Conservation (phyloP, 2,888 invertebrate species). For the Campaea margaritaria region DNA sequence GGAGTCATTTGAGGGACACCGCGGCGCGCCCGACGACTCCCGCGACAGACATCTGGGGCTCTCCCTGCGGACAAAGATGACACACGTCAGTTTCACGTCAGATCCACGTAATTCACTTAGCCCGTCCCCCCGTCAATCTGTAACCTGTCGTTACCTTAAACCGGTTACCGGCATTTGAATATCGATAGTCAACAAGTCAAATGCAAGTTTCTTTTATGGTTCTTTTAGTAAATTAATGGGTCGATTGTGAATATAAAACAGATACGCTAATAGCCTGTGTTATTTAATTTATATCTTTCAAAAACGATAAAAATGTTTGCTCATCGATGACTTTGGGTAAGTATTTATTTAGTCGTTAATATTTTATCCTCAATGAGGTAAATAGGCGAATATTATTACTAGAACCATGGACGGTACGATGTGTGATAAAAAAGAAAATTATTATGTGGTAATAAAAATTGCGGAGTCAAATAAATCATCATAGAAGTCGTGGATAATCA, state of each 20-base stretch:
- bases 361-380: slow-evolving; percentile 23
- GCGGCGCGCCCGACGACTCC: slow-evolving; percentile 90
- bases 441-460: neutral
- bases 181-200: slow-evolving; percentile 55
- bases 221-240: slow-evolving; percentile 52
- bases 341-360: slow-evolving; percentile 14
- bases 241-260: slow-evolving; percentile 52
- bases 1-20: slow-evolving; percentile 92
- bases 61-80: slow-evolving; percentile 88
- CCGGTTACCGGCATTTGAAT: slow-evolving; percentile 60
- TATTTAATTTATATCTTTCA: slow-evolving; percentile 34
- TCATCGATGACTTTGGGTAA: slow-evolving; percentile 19
- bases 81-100: slow-evolving; percentile 55
- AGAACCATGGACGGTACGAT: slow-evolving; percentile 23
- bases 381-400: slow-evolving; percentile 46
- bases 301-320: slow-evolving; percentile 31
- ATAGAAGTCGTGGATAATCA: slow-evolving; percentile 41
- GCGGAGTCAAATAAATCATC: slow-evolving; percentile 41
- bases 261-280: slow-evolving; percentile 37
- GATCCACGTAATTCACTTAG: slow-evolving; percentile 56
- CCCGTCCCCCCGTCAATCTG: slow-evolving; percentile 37
- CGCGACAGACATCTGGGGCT: slow-evolving; percentile 93
- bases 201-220: slow-evolving; percentile 52
- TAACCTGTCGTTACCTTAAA: slow-evolving; percentile 43
- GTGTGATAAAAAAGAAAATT: slow-evolving; percentile 5